Base-by-base conservation (phyloP, 1,140 invertebrate species). In the Neelides sp. region DNA sequence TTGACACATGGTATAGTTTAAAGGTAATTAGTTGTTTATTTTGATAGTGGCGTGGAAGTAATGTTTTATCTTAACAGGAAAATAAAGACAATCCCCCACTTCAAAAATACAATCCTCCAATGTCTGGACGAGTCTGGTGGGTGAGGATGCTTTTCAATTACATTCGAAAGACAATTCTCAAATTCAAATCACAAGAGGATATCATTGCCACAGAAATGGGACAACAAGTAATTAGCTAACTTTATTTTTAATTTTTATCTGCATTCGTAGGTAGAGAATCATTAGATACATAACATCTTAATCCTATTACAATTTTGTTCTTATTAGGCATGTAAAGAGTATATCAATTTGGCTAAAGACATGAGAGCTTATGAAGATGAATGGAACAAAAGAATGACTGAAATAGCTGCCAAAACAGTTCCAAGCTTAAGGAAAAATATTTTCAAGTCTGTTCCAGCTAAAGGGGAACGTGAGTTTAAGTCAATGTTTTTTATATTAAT, bases 111-210 rank as follows among this genome's bases (percentile, higher is more conserved):
- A 79, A 87, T 57, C 82, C 86, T 0, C 78, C 80, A 0, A 71
- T 78, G 15, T 77, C 83, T 19, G 87, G 88, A 17, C 75, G 83
- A 13, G 85, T 93, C 42, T 83, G 76, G 63, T 93, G 88, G 88
- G 78, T 78, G 3, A 72, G 82, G 27, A 72, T 80, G 35, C 66
- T 91, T 12, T 85, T 85, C 57, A 73, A 80, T 54, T 77, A 77
- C 48, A 71, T 92, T 15, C 89, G 85, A 65, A 73, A 73, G 44
- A 78, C 85, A 0, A 78, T 89, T 23, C 68, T 88, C 52, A 76
- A 76, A 34, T 89, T 90, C 61, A 75, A 81, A 63, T 72, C 75
- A 48, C 73, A 86, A 2, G 72, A 79, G 30, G 80, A 90, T 57
- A 67, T 91, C 42, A 78, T 83, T 60, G 68, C 79, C 24, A 83